Conservation (phyloP, 2,113 vertebrate species). For the western clawed frog (Xenopus tropicalis) region DNA sequence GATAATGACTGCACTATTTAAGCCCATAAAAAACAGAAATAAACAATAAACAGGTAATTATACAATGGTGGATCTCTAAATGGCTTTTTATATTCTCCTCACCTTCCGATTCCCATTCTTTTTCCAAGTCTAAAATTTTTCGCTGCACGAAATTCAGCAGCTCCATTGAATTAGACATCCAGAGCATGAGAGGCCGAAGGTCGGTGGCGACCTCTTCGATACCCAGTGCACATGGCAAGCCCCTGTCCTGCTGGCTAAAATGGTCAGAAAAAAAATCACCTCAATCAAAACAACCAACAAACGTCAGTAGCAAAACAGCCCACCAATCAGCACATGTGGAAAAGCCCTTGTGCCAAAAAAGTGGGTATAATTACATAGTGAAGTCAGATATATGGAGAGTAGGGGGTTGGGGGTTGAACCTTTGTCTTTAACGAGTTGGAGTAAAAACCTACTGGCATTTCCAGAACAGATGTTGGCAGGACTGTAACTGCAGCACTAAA, state of each 20-base stretch:
- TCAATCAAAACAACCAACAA: background rate
- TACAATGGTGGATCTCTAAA: too few species aligned
- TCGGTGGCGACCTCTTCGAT: constrained; percentile 78
- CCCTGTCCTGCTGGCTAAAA: constrained; percentile 64
- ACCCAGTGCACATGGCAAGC: constrained; percentile 62
- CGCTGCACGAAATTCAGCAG: constrained; percentile 88
- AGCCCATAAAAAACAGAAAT: too few species aligned
- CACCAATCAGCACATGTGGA: too few species aligned
- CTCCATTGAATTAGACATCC: constrained; percentile 93
- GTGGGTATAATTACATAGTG: too few species aligned
- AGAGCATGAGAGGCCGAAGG: constrained; percentile 84
- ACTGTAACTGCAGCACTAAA: too few species aligned
- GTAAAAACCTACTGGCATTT: too few species aligned
- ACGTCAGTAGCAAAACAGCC: too few species aligned
- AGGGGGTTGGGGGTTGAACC: background rate
- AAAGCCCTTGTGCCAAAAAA: too few species aligned
- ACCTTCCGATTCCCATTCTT: constrained; percentile 89
- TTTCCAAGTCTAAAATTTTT: constrained; percentile 82
- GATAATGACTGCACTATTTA: too few species aligned
- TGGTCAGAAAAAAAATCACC: background rate
- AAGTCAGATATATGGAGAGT: too few species aligned
- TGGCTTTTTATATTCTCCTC: background rate
- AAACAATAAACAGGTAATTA: too few species aligned
- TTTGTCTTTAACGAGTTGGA: background rate
- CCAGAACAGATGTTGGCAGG: too few species aligned